Percentiles rank a stretch among this genome's conserved stretches.
Evolutionary conservation across 2,113 vertebrate genomes (phyloP).

Genomic region (Alaudala cheleensis): DNA sequence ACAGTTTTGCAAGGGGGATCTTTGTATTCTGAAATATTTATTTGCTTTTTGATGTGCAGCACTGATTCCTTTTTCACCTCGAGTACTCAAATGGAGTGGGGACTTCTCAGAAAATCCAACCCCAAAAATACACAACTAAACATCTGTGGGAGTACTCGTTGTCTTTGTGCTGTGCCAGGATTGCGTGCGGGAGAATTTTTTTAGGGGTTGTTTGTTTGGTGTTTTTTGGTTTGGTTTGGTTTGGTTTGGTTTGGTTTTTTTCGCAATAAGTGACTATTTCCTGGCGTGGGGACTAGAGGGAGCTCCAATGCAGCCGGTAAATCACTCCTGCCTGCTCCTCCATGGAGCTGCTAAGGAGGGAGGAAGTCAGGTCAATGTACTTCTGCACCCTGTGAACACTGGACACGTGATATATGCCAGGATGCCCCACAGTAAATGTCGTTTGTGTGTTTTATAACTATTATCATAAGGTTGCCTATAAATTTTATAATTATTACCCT

Average conservation of each 20-base stretch:
- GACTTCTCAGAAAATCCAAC: rapidly evolving
- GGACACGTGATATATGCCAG: too few species aligned
- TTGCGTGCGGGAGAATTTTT: rapidly evolving
- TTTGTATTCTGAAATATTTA: rapidly evolving
- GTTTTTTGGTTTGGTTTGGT: too few species aligned
- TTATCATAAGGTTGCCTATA: rapidly evolving
- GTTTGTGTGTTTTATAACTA: background rate
- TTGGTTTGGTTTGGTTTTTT: too few species aligned
- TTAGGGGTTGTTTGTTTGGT: rapidly evolving
- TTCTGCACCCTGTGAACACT: background rate
- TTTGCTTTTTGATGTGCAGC: rapidly evolving
- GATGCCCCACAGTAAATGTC: background rate
- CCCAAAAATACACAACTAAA: rapidly evolving
- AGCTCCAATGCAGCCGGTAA: slow-evolving; percentile 1
- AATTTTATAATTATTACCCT: background rate
- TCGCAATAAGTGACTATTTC: background rate
- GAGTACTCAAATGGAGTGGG: rapidly evolving
- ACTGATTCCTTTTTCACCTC: background rate
- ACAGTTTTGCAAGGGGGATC: rapidly evolving
- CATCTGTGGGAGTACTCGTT: rapidly evolving
- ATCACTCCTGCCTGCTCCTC: rapidly evolving
- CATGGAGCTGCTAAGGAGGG: background rate
- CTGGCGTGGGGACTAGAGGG: slow-evolving; percentile 40
- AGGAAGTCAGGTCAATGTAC: background rate
- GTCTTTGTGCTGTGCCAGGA: rapidly evolving